Evolutionary conservation across 2,113 vertebrate species (phyloP), one percentile per base, ranked within the genome.

Genomic region (Bos javanicus): DNA sequence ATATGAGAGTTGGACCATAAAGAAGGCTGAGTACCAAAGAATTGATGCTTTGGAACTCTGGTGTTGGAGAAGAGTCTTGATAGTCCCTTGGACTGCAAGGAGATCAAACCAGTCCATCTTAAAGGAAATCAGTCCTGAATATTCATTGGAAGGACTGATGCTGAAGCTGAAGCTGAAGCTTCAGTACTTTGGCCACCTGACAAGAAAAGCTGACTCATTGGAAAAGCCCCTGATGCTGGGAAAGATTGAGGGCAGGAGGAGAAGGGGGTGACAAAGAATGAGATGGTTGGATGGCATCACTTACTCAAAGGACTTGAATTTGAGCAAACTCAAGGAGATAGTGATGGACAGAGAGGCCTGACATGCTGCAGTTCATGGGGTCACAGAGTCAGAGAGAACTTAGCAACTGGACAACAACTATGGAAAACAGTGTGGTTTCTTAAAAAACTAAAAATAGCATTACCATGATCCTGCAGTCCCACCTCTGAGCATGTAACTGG

Each of bases 381-480:
- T 36, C 1, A 0, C n/a, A 71, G 64, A 36, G 19, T 39, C 19
- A 1, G 19, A 23, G 19, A 6, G 19, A 71, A 12, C 67, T 39
- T 39, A 71, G 19, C 19, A 23, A 71, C 19, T 39, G n/a, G 36
- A 71, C 67, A 71, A 21, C 64, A 39, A 23, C n/a, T 71, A 12
- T 36, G 67, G 67, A 71, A n/a, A 71, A 23, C 19, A 71, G 67
- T 23, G 67, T 71, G 67, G 67, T 12, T 71, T n/a, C n/a, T 23
- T 71, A 23, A 71, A 12, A 23, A 36, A 12, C 64, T 12, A 36
- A 21, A 36, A 6, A 1, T 36, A 21, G 64, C 19, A 2, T 39
- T 12, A 6, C 19, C n/a, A 6, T 12, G 67, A 6, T 12, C 19
- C n/a, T 12, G 2, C 19, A 12, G 10, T 12, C 19, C 19, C n/a